Conservation (phyloP, 2,113 vertebrate genomes). For the Phaethon lepturus region DNA sequence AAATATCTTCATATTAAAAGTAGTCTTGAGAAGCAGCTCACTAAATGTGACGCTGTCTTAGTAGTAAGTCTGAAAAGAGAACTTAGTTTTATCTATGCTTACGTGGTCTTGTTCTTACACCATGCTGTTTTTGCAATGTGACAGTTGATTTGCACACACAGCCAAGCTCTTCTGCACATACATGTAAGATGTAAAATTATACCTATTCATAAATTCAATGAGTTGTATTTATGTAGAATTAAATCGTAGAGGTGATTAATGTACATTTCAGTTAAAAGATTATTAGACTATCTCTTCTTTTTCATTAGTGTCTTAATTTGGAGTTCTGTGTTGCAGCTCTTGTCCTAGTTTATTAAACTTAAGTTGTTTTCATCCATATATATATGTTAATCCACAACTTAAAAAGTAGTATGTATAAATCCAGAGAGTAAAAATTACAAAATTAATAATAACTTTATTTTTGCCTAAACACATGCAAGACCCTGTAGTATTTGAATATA, state of each 20-base stretch:
- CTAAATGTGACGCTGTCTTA: neutral
- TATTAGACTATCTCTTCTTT: neutral
- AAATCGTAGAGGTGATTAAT: neutral
- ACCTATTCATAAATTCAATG: neutral
- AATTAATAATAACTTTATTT: neutral
- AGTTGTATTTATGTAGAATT: neutral
- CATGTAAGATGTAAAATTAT: neutral
- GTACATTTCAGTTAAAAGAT: neutral
- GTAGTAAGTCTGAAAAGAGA: neutral
- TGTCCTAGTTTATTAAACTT: neutral
- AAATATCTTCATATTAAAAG: neutral
- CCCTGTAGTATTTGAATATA: neutral
- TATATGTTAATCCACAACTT: neutral
- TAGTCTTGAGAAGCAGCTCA: neutral
- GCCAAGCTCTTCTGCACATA: neutral
- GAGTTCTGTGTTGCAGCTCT: neutral
- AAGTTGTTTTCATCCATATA: neutral
- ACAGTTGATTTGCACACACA: neutral
- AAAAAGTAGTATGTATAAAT: neutral
- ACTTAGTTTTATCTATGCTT: neutral
- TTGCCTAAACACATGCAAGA: neutral
- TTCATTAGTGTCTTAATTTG: neutral
- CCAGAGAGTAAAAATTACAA: neutral
- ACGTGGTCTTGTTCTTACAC: neutral
- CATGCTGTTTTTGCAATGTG: rapidly evolving